Evolutionary conservation across 2,797 vertebrate species (phyloP).

Genomic region (Bovichtus variegatus): DNA sequence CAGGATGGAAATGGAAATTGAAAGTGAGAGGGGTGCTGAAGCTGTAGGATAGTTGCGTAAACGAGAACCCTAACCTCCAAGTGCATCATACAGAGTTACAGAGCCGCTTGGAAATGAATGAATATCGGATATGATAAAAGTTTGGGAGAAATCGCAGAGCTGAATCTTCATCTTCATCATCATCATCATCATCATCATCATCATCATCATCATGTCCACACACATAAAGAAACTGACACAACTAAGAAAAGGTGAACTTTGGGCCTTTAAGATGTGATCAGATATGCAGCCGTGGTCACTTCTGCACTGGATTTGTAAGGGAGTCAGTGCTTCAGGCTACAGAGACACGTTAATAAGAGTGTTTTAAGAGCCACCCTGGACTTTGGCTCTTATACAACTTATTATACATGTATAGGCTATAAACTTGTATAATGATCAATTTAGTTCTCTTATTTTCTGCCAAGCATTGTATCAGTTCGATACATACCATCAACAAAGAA

Average conservation of each 20-base stretch:
- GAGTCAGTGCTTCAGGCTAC: constrained; percentile 8
- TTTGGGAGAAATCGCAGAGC: not conserved
- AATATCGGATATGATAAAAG: not conserved
- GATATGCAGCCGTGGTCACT: constrained; percentile 16
- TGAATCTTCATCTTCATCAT: constrained; percentile 1
- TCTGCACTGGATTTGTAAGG: not conserved
- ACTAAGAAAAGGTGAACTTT: constrained; percentile 2
- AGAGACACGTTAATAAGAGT: constrained; percentile 5
- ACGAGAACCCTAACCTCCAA: not conserved
- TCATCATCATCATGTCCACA: not conserved
- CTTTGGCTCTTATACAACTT: not conserved
- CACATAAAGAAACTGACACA: constrained; percentile 8
- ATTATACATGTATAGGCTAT: not conserved
- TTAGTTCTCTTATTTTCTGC: not conserved
- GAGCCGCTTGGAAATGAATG: constrained; percentile 22
- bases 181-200: too few relatives aligned
- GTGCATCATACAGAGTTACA: constrained; percentile 9
- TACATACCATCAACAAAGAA: constrained; percentile 1
- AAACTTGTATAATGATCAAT: not conserved
- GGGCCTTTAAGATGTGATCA: constrained; percentile 19
- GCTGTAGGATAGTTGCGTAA: constrained; percentile 43
- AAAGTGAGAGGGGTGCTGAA: constrained; percentile 17
- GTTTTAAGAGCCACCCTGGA: not conserved
- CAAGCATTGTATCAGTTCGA: not conserved
- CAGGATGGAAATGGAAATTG: constrained; percentile 35